These are phyloP conservation scores for Dunckerocampus dactyliophorus DNA, from an alignment of 2,113 vertebrate species.

Conservation along the genomic window DNA sequence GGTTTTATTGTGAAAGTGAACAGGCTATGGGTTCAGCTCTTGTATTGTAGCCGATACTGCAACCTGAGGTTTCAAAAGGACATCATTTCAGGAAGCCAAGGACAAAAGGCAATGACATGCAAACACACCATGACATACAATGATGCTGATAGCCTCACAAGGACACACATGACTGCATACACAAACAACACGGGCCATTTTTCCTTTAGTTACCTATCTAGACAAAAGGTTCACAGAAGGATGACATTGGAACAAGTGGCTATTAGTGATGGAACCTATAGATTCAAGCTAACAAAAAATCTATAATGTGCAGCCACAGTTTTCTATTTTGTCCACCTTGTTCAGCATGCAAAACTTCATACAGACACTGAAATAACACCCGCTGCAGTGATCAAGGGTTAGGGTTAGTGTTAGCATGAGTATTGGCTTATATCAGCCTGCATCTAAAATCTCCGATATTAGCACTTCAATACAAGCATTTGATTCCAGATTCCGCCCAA, in stretches of 20 bases:
- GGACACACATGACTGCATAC: conserved; percentile 4
- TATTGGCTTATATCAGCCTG: too few species aligned
- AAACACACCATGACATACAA: conserved; percentile 23
- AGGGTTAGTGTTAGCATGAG: too few species aligned
- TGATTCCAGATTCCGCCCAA: too few species aligned
- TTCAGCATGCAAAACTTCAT: not conserved
- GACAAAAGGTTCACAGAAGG: conserved; percentile 5
- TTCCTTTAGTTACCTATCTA: conserved; percentile 4
- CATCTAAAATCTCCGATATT: too few species aligned
- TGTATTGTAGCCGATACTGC: not conserved
- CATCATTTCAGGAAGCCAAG: not conserved
- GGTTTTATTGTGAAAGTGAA: conserved; percentile 13
- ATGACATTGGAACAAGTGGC: conserved; percentile 5
- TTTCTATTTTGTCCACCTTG: not conserved
- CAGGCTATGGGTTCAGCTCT: conserved; percentile 7
- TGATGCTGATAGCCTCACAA: conserved; percentile 2
- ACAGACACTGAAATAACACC: not conserved
- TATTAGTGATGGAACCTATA: not conserved
- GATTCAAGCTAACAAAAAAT: not conserved
- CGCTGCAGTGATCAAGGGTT: not conserved
- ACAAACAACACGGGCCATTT: conserved; percentile 3
- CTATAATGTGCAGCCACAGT: too few species aligned
- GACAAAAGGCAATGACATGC: conserved; percentile 21
- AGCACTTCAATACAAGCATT: too few species aligned
- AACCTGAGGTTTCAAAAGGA: conserved; percentile 20